phyloP scores from a whole-genome alignment of 2,888 invertebrate genomes.

The Drosophila kanekoi region DNA sequence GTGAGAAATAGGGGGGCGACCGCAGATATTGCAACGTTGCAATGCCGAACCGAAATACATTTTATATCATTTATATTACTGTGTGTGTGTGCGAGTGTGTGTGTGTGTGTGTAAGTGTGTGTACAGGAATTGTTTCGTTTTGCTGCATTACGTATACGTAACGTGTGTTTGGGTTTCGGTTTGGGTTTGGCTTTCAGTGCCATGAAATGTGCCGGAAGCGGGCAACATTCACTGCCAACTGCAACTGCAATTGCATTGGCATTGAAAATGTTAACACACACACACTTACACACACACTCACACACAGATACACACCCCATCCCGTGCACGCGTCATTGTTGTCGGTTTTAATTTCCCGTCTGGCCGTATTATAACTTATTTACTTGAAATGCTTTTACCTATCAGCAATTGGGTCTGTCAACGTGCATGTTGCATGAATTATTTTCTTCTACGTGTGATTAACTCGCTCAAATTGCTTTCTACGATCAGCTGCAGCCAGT shows the following conservation, averaged over 20 bases:
- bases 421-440: conserved; percentile 26
- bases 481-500: conserved; percentile 31
- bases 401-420: conserved; percentile 61
- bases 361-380: conserved; percentile 60
- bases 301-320: too few relatives aligned
- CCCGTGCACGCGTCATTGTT: conserved; percentile 9
- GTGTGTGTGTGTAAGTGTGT: conserved; percentile 17
- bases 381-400: conserved; percentile 65
- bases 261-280: conserved; percentile 52
- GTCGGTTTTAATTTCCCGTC: conserved; percentile 78
- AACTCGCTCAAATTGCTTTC: conserved; percentile 40
- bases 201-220: conserved; percentile 30
- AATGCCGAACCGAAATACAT: conserved; percentile 58
- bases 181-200: conserved; percentile 49
- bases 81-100: conserved; percentile 18
- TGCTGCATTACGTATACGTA: conserved; percentile 68
- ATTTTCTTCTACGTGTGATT: conserved; percentile 12
- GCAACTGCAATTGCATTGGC: conserved; percentile 63
- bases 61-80: conserved; percentile 65
- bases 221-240: conserved; percentile 43
- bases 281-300: too few relatives aligned
- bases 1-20: conserved; percentile 27
- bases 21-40: conserved; percentile 60
- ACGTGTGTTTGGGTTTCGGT: conserved; percentile 45
- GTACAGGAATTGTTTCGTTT: conserved; percentile 59